These are phyloP conservation scores for Caenorhabditis sulstoni DNA, from an alignment of 2,888 invertebrate species.

Conservation along the genomic window DNA sequence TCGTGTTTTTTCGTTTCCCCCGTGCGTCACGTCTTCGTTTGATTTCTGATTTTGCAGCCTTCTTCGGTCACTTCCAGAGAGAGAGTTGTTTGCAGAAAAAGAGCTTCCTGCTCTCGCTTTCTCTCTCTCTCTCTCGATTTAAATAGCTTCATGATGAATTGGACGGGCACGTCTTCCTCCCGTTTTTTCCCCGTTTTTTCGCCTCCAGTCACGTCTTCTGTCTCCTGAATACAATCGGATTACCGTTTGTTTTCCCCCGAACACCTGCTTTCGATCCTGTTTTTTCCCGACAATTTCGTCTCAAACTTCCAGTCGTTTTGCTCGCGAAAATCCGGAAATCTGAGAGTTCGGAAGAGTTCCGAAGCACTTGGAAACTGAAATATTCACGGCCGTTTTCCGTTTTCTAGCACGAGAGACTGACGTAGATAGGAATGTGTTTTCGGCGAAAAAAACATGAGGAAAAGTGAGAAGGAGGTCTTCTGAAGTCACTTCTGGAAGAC, in stretches of 20 bases:
- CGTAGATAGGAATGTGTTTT: no score
- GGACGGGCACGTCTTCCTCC: constrained; percentile 1
- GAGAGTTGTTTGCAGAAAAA: background rate
- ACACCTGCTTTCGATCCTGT: background rate
- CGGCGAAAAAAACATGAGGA: no score
- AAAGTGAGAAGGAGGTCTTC: no score
- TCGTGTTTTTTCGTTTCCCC: no score
- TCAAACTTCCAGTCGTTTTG: background rate
- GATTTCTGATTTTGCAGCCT: background rate
- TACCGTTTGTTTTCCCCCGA: constrained; percentile 2
- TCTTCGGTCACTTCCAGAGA: background rate
- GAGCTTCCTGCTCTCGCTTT: background rate
- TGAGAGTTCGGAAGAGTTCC: no score
- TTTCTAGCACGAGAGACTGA: no score
- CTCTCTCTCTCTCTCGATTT: background rate
- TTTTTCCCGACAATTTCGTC: background rate
- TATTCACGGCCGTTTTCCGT: no score
- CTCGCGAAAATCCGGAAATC: no score
- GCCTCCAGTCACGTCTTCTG: constrained; percentile 5
- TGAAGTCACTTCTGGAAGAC: no score
- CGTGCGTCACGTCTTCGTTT: no score
- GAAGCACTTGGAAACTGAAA: no score
- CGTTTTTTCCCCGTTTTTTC: no score
- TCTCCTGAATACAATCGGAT: constrained; percentile 6
- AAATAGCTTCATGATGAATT: constrained; percentile 18